Evolutionary conservation across 2,113 vertebrate species (phyloP), one percentile per base, ranked within the genome.

Genomic region (Hemicordylus capensis): DNA sequence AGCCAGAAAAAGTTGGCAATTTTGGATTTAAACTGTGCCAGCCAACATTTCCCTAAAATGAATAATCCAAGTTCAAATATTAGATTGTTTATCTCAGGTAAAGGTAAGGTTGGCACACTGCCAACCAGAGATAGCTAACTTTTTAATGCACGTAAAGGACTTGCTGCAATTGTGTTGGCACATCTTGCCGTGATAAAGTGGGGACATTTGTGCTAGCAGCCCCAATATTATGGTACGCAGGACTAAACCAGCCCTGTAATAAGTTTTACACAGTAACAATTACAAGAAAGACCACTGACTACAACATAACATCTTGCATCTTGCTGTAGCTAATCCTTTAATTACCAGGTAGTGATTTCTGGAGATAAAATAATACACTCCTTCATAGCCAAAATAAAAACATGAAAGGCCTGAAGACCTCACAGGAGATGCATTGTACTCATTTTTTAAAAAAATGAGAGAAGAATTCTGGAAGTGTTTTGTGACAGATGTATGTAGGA

Each of bases 381-480:
- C 24, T 48, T 75, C 15, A n/a, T 75, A 28, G 6, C 15, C 46
- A 54, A 75, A 48, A 74, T 28, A 74, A 4, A 75, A 46, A 75
- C 46, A 19, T 8, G 56, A 56, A 17, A 76, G 46, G 64, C 15
- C 61, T 48, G 26, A 10, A 66, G 44, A 51, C 5, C 31, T 58
- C 74, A 77, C 37, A n/a, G n/a, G 54, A 76, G 61, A 72, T 69
- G 42, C 3, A 17, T 15, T 4, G 4, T 26, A 67, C 6, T 28
- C n/a, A 17, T 77, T 76, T 64, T 42, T n/a, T 12, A 31, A n/a
- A 76, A 74, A 58, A 75, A 89, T 91, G 72, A 69, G 54, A 80
- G 26, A 26, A 87, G 66, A 90, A 89, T 91, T 93, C 79, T 76
- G 84, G 59, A 77, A 58, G 83, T 85, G 77, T 91, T 90, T 85